phyloP scores from a whole-genome alignment of 2,797 vertebrate species.

The Leucoraja ocellata region DNA sequence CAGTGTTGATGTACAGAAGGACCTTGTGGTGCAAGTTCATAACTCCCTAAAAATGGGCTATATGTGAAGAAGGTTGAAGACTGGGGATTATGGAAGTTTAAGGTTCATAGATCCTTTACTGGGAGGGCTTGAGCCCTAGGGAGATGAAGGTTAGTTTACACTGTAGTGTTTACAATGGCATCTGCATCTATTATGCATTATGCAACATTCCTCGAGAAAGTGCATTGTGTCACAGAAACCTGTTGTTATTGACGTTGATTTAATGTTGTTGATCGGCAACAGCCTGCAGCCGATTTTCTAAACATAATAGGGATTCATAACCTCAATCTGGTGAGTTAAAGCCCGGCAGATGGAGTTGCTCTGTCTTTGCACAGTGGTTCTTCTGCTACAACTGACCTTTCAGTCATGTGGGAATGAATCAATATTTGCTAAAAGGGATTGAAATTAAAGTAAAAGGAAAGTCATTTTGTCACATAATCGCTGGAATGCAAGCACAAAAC shows the following conservation, averaged over 20 bases:
- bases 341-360: neutral
- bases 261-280: neutral
- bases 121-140: neutral
- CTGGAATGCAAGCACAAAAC: neutral
- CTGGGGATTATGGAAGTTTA: neutral
- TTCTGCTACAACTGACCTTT: neutral
- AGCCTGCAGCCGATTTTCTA: neutral
- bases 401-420: neutral
- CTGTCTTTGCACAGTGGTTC: neutral
- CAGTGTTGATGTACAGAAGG: too few relatives aligned
- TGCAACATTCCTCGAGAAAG: neutral
- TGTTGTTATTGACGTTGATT: neutral
- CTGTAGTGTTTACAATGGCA: neutral
- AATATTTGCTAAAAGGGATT: conserved; percentile 3
- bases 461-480: neutral
- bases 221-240: neutral
- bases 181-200: neutral
- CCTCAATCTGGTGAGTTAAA: neutral
- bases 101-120: neutral
- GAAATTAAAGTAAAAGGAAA: neutral
- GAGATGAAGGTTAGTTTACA: neutral
- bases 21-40: too few relatives aligned
- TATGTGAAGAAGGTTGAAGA: too few relatives aligned
- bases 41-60: too few relatives aligned
- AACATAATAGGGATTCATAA: neutral